Conservation (phyloP, 2,888 invertebrate species). For the Phlogophora meticulosa region DNA sequence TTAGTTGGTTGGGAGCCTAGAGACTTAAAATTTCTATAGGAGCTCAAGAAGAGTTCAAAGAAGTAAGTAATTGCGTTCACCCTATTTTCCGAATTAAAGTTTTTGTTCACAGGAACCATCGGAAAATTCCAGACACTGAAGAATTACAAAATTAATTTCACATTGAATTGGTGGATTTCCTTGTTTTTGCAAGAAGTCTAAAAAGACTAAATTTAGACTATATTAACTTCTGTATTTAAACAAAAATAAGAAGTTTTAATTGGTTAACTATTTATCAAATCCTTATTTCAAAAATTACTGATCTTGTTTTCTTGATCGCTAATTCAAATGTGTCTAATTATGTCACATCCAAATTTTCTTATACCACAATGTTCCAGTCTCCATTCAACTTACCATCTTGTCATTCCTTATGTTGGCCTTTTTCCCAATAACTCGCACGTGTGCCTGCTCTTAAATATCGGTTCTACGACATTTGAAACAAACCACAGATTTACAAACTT, state of each 20-base stretch:
- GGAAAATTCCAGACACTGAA: slow-evolving; percentile 38
- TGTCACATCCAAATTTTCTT: slow-evolving; percentile 17
- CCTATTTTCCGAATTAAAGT: slow-evolving; percentile 61
- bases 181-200: neutral
- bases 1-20: slow-evolving; percentile 86
- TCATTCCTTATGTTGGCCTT: slow-evolving; percentile 54
- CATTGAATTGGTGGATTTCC: slow-evolving; percentile 19
- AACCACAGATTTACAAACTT: slow-evolving; percentile 18
- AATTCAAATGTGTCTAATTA: slow-evolving; percentile 54
- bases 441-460: slow-evolving; percentile 64
- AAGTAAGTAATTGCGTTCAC: slow-evolving; percentile 86
- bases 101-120: slow-evolving; percentile 77
- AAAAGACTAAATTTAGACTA: slow-evolving; percentile 2
- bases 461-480: slow-evolving; percentile 31
- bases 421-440: slow-evolving; percentile 29
- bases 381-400: slow-evolving; percentile 25
- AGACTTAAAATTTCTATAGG: slow-evolving; percentile 89
- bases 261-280: slow-evolving; percentile 24
- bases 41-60: slow-evolving; percentile 89
- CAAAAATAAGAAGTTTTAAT: slow-evolving; percentile 20
- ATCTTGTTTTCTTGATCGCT: slow-evolving; percentile 27
- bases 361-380: slow-evolving; percentile 36
- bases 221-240: slow-evolving; percentile 7
- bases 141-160: slow-evolving; percentile 24
- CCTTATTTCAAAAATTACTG: slow-evolving; percentile 17